Evolutionary conservation across 2,888 invertebrate species (phyloP).

Genomic region (Folsomia manolachei): DNA sequence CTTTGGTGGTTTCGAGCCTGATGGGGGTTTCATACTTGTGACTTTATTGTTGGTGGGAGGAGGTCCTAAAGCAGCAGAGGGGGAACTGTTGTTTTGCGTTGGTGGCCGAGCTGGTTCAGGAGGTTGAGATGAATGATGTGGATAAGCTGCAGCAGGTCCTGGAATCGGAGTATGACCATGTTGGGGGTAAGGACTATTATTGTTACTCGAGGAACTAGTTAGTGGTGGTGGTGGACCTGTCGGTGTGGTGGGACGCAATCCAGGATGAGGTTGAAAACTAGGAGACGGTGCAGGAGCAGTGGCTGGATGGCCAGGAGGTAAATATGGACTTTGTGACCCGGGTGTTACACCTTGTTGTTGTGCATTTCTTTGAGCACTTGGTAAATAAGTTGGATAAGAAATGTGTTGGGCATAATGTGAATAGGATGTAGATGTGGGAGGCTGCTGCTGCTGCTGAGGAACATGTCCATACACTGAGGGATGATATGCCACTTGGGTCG

Average conservation of each 20-base stretch:
- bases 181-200: no score
- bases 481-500: slow-evolving; percentile 47
- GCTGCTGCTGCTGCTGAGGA: slow-evolving; percentile 2
- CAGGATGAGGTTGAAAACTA: slow-evolving; percentile 35
- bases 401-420: slow-evolving; percentile 13
- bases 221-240: slow-evolving; percentile 30
- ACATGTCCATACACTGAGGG: not conserved
- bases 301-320: not conserved
- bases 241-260: slow-evolving; percentile 27
- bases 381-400: slow-evolving; percentile 35
- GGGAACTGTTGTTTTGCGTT: not conserved
- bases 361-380: slow-evolving; percentile 27
- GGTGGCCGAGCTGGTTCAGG: no score
- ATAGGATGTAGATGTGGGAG: slow-evolving; percentile 12
- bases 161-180: not conserved
- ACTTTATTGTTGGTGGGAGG: slow-evolving; percentile 10
- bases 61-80: not conserved
- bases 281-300: not conserved
- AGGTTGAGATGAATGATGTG: not conserved
- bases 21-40: slow-evolving; percentile 40
- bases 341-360: slow-evolving; percentile 10
- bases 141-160: slow-evolving; percentile 15
- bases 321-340: not conserved
- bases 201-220: no score
- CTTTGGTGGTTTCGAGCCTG: slow-evolving; percentile 28